A percentile compares a stretch with the other conserved stretches of the same genome.
These are phyloP conservation scores for Papilio gigon DNA, from an alignment of 2,888 invertebrate species.

Conservation along the genomic window DNA sequence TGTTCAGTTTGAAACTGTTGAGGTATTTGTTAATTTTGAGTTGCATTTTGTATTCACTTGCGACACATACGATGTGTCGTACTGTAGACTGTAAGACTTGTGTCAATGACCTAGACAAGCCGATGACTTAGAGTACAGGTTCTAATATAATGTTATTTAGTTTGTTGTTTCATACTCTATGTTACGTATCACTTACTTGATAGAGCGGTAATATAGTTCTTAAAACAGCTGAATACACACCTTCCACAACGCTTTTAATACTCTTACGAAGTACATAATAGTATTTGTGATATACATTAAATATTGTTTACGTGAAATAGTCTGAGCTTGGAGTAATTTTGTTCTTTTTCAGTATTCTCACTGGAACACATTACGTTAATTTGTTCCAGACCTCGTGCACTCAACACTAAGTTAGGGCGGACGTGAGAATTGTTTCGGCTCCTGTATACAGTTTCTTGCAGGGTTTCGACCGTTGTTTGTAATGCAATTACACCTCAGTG, in stretches of 20 bases:
- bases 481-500: constrained; percentile 54
- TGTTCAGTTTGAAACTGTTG: constrained; percentile 31
- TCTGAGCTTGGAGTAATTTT: constrained; percentile 30
- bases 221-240: no score
- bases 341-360: constrained; percentile 62
- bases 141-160: no score
- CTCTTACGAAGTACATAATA: background rate
- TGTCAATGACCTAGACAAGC: no score
- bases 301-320: background rate
- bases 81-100: no score
- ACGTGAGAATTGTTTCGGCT: constrained; percentile 50
- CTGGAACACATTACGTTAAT: constrained; percentile 64
- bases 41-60: constrained; percentile 62
- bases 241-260: no score
- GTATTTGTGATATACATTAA: background rate
- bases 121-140: no score
- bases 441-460: constrained; percentile 49
- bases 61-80: background rate
- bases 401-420: constrained; percentile 55
- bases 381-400: constrained; percentile 57
- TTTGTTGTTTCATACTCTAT: no score
- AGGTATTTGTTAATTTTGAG: constrained; percentile 68
- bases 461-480: constrained; percentile 49
- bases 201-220: no score
- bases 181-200: no score